Conservation (phyloP, 2,888 invertebrate species). For the Sabatieria punctata region DNA sequence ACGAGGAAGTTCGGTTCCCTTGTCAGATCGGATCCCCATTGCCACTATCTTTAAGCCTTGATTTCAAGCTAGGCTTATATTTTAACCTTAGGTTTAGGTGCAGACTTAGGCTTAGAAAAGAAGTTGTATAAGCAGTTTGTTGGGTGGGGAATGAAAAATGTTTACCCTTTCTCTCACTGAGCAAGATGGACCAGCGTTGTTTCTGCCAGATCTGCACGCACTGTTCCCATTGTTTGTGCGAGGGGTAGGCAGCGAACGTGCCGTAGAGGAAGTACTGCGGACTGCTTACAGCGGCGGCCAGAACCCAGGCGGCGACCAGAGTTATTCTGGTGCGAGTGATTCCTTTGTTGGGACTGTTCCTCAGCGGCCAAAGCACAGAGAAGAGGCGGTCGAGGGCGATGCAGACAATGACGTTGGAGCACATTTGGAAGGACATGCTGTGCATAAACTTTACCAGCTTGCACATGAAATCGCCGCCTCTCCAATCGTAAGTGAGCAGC, state of each 20-base stretch:
- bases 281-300: not conserved
- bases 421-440: conserved; percentile 25
- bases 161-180: not conserved
- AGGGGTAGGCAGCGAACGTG: not conserved
- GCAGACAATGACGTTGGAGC: conserved; percentile 30
- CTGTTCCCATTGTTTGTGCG: not conserved
- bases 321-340: not conserved
- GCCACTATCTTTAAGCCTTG: too few species aligned
- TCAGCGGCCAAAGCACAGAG: too few species aligned
- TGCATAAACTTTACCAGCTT: conserved; percentile 25
- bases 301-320: not conserved
- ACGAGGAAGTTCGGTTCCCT: too few species aligned
- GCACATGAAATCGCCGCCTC: conserved; percentile 27
- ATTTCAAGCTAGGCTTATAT: too few species aligned
- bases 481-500: conserved; percentile 28
- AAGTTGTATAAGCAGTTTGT: too few species aligned
- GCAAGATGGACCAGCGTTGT: not conserved
- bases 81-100: too few species aligned
- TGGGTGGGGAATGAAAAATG: too few species aligned
- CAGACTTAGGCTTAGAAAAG: too few species aligned
- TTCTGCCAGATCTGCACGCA: conserved; percentile 4
- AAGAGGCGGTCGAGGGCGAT: conserved; percentile 28
- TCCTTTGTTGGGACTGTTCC: not conserved
- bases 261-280: conserved; percentile 3
- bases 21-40: too few species aligned